Evolutionary conservation across 2,888 invertebrate genomes (phyloP).

Genomic region (Eupsilia transversa): DNA sequence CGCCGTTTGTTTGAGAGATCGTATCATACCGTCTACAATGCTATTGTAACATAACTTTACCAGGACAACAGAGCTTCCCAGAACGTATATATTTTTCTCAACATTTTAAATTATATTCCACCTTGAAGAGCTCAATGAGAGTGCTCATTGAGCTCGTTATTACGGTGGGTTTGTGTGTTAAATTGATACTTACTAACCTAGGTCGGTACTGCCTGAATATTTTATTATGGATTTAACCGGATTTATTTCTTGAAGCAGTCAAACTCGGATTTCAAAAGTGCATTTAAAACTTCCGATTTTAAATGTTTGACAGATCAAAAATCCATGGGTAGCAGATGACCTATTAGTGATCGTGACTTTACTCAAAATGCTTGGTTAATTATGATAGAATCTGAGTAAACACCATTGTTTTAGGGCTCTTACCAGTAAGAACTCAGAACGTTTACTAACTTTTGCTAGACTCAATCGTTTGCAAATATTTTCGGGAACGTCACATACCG

Average conservation of each 20-base stretch:
- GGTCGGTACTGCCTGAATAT: neutral
- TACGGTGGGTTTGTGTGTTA: neutral
- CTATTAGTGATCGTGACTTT: neutral
- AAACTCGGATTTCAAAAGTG: neutral
- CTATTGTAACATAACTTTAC: constrained; percentile 16
- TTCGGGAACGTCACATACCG: neutral
- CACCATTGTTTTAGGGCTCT: neutral
- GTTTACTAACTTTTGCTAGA: neutral
- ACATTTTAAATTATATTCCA: constrained; percentile 1
- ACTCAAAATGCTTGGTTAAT: too few species aligned
- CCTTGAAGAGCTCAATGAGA: too few species aligned
- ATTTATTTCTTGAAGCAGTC: neutral
- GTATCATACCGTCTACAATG: constrained; percentile 21
- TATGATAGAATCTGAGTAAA: neutral
- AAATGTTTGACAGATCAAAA: neutral
- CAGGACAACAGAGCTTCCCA: constrained; percentile 50
- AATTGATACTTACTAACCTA: neutral
- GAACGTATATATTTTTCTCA: constrained; percentile 10
- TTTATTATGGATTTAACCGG: neutral
- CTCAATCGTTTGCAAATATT: neutral
- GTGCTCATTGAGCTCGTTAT: neutral
- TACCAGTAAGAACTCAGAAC: neutral
- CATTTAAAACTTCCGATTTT: neutral
- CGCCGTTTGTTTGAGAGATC: constrained; percentile 8
- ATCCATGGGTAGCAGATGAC: neutral